Conservation (phyloP, 2,113 vertebrate genomes). For the Aspidoscelis tigris region DNA sequence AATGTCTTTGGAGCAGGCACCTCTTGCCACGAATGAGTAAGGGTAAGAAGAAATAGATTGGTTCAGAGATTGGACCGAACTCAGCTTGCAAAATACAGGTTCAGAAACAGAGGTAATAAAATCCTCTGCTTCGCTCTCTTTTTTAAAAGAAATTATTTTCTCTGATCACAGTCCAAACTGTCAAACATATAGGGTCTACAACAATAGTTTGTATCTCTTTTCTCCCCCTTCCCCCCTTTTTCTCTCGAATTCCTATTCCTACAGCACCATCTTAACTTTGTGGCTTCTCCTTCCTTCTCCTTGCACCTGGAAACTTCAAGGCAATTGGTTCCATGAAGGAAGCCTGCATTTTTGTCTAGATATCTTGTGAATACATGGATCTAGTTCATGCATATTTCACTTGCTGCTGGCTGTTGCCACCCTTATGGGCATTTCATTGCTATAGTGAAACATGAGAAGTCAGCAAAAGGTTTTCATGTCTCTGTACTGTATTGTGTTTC, state of each 20-base stretch:
- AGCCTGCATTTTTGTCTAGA: not conserved
- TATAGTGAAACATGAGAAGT: not conserved
- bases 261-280: not conserved
- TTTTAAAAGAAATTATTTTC: not conserved
- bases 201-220: not conserved
- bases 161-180: slow-evolving; percentile 5
- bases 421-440: not conserved
- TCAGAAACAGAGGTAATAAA: not conserved
- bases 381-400: not conserved
- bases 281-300: not conserved
- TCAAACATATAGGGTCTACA: not conserved
- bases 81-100: not conserved
- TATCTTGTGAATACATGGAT: not conserved
- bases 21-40: not conserved
- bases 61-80: not conserved
- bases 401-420: not conserved
- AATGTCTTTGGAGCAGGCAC: not conserved
- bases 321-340: not conserved
- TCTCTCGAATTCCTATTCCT: not conserved
- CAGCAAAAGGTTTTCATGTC: not conserved
- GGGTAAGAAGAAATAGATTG: not conserved
- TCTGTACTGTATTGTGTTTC: not conserved
- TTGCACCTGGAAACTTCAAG: too few relatives aligned
- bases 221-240: not conserved
- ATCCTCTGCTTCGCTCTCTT: not conserved